Percentiles rank a stretch among this genome's conserved stretches.
phyloP scores from a whole-genome alignment of 2,888 invertebrate species.

The Heliconius cydno region DNA sequence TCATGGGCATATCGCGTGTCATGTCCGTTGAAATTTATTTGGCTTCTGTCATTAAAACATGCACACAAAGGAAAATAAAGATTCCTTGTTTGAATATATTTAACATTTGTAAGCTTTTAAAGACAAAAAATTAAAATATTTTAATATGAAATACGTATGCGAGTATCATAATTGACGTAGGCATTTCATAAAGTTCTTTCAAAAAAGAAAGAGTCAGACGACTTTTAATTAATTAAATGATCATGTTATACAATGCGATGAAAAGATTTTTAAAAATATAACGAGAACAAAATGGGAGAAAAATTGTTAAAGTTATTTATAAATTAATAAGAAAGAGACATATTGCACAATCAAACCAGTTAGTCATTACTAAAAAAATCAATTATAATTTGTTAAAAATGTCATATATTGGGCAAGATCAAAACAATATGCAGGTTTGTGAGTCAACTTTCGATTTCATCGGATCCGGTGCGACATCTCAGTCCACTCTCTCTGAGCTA shows the following conservation, averaged over 20 bases:
- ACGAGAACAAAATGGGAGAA: not conserved
- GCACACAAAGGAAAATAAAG: constrained; percentile 8
- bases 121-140: not conserved
- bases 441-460: constrained; percentile 64
- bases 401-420: constrained; percentile 14
- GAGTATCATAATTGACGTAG: not conserved
- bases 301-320: not conserved
- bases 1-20: constrained; percentile 38
- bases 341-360: constrained; percentile 11
- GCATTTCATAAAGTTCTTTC: not conserved
- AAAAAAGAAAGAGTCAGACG: constrained; percentile 2
- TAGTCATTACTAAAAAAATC: constrained; percentile 7
- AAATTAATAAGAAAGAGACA: constrained; percentile 3
- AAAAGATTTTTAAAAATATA: not conserved
- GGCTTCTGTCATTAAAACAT: constrained; percentile 37
- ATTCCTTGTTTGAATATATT: constrained; percentile 5
- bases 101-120: not conserved
- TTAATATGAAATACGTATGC: not conserved
- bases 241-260: not conserved
- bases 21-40: constrained; percentile 34
- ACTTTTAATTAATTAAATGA: not conserved
- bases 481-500: constrained; percentile 56
- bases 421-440: constrained; percentile 50
- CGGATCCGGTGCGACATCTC: constrained; percentile 57
- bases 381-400: constrained; percentile 12